phyloP scores from a whole-genome alignment of 2,888 invertebrate species.

The Cremastobaeus sp. region DNA sequence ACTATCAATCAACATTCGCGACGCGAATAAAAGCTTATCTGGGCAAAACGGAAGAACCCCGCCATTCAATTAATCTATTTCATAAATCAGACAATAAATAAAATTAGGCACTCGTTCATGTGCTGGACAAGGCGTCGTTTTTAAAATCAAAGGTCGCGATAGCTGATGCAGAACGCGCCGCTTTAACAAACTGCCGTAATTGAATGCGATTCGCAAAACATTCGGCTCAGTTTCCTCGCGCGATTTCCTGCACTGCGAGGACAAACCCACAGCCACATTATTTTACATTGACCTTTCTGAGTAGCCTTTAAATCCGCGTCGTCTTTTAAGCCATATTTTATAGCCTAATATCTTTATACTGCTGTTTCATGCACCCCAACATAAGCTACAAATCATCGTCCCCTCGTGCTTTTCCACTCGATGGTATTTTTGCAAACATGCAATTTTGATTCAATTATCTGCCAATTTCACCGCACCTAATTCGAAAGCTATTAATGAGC shows the following conservation, averaged over 20 bases:
- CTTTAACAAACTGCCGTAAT: constrained; percentile 23
- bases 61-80: constrained; percentile 1
- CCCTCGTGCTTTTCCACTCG: constrained; percentile 15
- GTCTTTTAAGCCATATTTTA: constrained; percentile 42
- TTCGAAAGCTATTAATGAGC: neutral
- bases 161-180: constrained; percentile 1
- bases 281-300: constrained; percentile 52
- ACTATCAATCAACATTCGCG: no score
- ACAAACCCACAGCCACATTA: constrained; percentile 36
- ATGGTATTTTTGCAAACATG: constrained; percentile 9
- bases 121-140: constrained; percentile 4
- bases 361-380: constrained; percentile 10
- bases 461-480: constrained; percentile 18
- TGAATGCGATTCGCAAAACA: constrained; percentile 34
- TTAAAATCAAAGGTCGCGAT: constrained; percentile 27
- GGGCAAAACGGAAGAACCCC: neutral
- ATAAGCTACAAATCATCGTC: constrained; percentile 28
- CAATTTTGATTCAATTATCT: constrained; percentile 17
- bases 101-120: neutral
- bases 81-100: constrained; percentile 15
- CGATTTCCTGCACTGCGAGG: constrained; percentile 39
- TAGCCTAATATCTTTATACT: constrained; percentile 26
- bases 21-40: no score
- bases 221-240: constrained; percentile 23
- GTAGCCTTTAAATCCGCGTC: constrained; percentile 2